These are phyloP conservation scores for Dysmachus trigonus DNA, from an alignment of 2,888 invertebrate genomes.

Conservation along the genomic window DNA sequence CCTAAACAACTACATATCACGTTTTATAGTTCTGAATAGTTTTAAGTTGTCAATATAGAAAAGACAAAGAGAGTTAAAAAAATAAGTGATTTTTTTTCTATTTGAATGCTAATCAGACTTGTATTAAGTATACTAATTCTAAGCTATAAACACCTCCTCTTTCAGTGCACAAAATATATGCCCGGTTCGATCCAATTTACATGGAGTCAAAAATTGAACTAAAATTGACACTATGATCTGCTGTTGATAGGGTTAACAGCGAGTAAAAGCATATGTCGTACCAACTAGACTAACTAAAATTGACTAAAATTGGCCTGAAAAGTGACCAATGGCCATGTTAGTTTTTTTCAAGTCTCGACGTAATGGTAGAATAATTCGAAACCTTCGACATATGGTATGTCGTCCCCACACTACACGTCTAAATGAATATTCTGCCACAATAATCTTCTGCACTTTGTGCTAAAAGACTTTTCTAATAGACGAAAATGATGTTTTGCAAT, in stretches of 20 bases:
- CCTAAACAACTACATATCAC: no score
- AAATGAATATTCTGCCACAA: not conserved
- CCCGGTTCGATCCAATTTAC: no score
- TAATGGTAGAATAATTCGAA: not conserved
- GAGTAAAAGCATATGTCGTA: not conserved
- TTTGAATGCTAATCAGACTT: no score
- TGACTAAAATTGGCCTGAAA: not conserved
- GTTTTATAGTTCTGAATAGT: no score
- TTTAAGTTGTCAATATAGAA: no score
- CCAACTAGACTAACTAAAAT: not conserved
- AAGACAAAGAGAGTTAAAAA: no score
- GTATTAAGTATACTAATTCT: no score
- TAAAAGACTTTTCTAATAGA: not conserved
- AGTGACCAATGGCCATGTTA: not conserved
- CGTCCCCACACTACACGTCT: not conserved
- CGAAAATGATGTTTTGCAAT: not conserved
- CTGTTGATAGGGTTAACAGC: not conserved
- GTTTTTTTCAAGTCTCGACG: not conserved
- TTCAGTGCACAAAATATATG: no score
- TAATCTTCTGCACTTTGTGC: not conserved
- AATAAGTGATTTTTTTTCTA: no score
- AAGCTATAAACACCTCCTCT: no score
- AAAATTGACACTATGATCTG: no score
- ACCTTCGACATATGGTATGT: not conserved
- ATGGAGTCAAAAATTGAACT: not conserved